Conservation (phyloP, 2,888 invertebrate genomes). For the Pristionchus japonicus region DNA sequence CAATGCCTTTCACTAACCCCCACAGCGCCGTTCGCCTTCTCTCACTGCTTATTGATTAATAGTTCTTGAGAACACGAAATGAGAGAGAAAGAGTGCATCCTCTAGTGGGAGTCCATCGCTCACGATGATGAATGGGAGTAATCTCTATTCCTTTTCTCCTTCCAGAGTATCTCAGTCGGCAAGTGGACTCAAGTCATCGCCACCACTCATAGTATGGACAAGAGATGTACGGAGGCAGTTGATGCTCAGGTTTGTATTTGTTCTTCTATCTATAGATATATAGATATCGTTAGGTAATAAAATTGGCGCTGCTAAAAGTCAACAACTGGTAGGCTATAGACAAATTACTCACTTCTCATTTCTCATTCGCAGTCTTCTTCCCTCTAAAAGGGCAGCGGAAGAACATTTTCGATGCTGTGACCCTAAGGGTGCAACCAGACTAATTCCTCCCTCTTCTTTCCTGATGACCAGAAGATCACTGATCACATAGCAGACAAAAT, state of each 20-base stretch:
- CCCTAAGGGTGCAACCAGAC: neutral
- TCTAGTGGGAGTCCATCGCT: neutral
- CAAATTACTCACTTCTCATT: too few relatives aligned
- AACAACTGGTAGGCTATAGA: too few relatives aligned
- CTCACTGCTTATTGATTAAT: neutral
- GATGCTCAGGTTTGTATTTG: constrained; percentile 61
- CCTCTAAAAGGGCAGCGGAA: neutral
- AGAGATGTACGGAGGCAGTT: constrained; percentile 67
- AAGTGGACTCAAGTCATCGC: constrained; percentile 70
- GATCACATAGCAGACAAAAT: neutral
- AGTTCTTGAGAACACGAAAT: neutral
- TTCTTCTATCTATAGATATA: neutral
- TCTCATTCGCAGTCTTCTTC: neutral
- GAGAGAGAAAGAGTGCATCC: neutral
- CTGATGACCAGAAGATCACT: neutral
- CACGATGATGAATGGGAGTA: constrained; percentile 15
- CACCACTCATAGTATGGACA: constrained; percentile 65
- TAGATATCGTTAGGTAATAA: too few relatives aligned
- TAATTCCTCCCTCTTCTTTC: constrained; percentile 4
- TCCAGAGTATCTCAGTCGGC: constrained; percentile 66
- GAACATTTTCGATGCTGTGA: neutral
- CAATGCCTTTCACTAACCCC: neutral
- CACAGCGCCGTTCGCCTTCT: neutral
- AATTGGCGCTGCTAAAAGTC: too few relatives aligned
- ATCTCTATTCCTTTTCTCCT: too few relatives aligned